Conservation (phyloP, 2,113 vertebrate species). For the Opisthocomus hoazin region DNA sequence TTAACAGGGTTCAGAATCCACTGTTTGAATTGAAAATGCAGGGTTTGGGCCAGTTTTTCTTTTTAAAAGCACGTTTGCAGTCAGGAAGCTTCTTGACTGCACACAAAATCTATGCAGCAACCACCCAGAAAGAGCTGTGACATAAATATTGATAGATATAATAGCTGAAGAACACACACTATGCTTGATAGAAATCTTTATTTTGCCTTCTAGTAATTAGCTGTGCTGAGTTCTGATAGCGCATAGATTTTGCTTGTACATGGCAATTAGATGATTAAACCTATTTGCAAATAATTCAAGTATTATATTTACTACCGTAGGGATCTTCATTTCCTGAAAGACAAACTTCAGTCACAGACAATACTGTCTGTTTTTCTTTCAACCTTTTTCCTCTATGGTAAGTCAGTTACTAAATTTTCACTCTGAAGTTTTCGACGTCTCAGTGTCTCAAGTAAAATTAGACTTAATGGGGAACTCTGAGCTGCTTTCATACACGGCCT, state of each 20-base stretch:
- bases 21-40: slow-evolving; percentile 3
- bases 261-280: slow-evolving; percentile 33
- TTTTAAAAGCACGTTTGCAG: background rate
- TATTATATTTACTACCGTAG: background rate
- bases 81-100: background rate
- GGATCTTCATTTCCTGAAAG: background rate
- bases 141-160: slow-evolving; percentile 10
- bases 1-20: slow-evolving; percentile 35
- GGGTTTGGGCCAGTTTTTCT: background rate
- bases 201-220: slow-evolving; percentile 15
- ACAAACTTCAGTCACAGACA: background rate
- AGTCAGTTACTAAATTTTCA: background rate
- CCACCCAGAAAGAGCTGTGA: slow-evolving; percentile 19
- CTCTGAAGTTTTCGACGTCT: background rate
- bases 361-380: background rate
- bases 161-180: background rate
- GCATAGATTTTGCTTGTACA: background rate
- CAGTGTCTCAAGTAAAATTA: background rate
- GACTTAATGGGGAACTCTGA: background rate
- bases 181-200: slow-evolving; percentile 6
- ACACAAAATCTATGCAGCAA: background rate
- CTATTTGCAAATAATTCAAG: slow-evolving; percentile 27
- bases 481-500: background rate
- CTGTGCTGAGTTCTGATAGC: background rate
- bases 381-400: background rate